Percentiles rank a stretch among this genome's conserved stretches.
Conservation (phyloP, 2,888 invertebrate genomes). For the Ophion costatus region DNA sequence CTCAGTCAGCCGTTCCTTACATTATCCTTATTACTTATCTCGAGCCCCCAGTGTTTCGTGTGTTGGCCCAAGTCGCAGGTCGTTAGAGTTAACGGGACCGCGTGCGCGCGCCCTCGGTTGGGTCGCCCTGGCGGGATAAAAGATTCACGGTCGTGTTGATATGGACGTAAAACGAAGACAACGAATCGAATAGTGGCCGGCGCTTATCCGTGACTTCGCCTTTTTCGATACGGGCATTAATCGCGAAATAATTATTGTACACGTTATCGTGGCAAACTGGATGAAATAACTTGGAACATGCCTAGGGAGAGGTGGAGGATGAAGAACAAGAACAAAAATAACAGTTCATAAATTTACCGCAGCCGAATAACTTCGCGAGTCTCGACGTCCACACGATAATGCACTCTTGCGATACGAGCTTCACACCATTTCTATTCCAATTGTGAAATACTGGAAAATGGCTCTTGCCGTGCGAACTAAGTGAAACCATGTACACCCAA, state of each 20-base stretch:
- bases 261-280: not conserved
- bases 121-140: conserved; percentile 56
- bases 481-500: not conserved
- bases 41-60: conserved; percentile 63
- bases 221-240: not conserved
- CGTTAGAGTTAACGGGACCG: conserved; percentile 66
- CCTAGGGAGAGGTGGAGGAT: not conserved
- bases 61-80: conserved; percentile 54
- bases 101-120: conserved; percentile 1
- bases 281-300: not conserved
- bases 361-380: not conserved
- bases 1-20: conserved; percentile 51
- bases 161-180: conserved; percentile 23
- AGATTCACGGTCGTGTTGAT: conserved; percentile 42
- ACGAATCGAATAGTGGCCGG: conserved; percentile 8
- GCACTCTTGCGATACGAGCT: conserved; percentile 43
- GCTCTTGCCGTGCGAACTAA: conserved; percentile 17
- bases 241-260: not conserved
- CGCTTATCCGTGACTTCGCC: not conserved
- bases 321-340: not conserved
- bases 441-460: conserved; percentile 43
- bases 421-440: conserved; percentile 25
- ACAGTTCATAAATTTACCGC: conserved; percentile 5
- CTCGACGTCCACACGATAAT: conserved; percentile 48
- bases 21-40: conserved; percentile 70